Conservation (phyloP, 2,888 invertebrate species). For the Epiblema foenella region DNA sequence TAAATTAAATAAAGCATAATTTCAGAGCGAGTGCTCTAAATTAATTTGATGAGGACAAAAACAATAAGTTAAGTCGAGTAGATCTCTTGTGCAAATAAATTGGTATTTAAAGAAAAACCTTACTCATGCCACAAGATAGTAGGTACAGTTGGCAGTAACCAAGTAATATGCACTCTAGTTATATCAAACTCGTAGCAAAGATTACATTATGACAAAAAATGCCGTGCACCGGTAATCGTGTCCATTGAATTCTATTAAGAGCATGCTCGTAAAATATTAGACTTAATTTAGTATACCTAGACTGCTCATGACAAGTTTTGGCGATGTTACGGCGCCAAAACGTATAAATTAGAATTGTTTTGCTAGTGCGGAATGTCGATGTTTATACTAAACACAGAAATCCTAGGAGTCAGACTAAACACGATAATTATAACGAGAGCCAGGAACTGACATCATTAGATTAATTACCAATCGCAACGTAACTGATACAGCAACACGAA, state of each 20-base stretch:
- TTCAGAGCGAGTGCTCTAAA: too few species aligned
- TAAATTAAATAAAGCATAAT: too few species aligned
- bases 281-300: neutral
- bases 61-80: too few species aligned
- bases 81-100: too few species aligned
- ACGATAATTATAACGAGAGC: constrained; percentile 23
- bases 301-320: neutral
- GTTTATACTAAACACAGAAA: constrained; percentile 20
- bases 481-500: constrained; percentile 20
- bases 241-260: neutral
- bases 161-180: too few species aligned
- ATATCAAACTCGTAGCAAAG: too few species aligned
- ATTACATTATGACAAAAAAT: too few species aligned
- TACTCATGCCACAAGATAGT: too few species aligned
- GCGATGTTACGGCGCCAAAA: constrained; percentile 6
- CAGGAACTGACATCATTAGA: constrained; percentile 22
- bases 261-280: neutral
- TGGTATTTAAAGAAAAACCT: too few species aligned
- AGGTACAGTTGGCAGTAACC: too few species aligned
- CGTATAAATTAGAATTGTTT: constrained; percentile 1
- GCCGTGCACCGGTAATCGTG: neutral
- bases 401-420: constrained; percentile 29
- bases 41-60: too few species aligned
- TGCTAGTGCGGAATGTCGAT: constrained; percentile 8
- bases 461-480: constrained; percentile 16